Percentiles rank a stretch among this genome's conserved stretches.
Evolutionary conservation across 2,113 vertebrate species (phyloP).

Genomic region (Alaudala cheleensis): DNA sequence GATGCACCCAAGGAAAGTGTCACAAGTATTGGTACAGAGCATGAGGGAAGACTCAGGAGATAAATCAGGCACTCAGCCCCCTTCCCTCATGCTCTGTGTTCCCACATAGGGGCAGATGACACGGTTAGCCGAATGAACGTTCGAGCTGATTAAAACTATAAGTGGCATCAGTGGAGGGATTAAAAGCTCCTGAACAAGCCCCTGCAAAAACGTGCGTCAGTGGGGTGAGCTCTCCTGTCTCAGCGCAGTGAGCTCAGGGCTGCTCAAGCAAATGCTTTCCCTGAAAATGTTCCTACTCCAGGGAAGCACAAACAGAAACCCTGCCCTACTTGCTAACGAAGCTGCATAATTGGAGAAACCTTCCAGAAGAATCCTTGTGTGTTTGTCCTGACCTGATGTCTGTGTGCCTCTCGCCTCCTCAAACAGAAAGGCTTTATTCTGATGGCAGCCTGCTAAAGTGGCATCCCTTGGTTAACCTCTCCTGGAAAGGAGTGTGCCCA

Average conservation of each 20-base stretch:
- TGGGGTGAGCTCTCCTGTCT: neutral
- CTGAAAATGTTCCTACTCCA: neutral
- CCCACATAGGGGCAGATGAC: neutral
- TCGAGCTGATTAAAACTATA: conserved; percentile 42
- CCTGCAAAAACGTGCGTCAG: neutral
- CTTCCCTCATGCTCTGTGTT: neutral
- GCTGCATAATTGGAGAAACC: neutral
- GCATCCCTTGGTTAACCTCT: neutral
- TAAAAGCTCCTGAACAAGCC: conserved; percentile 24
- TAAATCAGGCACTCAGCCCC: neutral
- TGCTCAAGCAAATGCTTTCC: neutral
- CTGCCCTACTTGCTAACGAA: neutral
- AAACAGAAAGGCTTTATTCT: neutral
- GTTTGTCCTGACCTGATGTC: neutral
- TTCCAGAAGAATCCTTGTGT: neutral
- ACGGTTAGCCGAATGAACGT: neutral
- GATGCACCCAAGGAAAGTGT: neutral
- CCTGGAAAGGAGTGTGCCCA: neutral
- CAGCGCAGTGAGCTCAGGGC: neutral
- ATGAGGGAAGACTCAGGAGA: neutral
- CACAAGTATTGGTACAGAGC: neutral
- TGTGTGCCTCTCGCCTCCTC: neutral
- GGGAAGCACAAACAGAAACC: neutral
- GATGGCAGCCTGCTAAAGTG: neutral
- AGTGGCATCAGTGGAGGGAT: conserved; percentile 38